Evolutionary conservation across 2,113 vertebrate species (phyloP).

Genomic region (Austrofundulus limnaeus): DNA sequence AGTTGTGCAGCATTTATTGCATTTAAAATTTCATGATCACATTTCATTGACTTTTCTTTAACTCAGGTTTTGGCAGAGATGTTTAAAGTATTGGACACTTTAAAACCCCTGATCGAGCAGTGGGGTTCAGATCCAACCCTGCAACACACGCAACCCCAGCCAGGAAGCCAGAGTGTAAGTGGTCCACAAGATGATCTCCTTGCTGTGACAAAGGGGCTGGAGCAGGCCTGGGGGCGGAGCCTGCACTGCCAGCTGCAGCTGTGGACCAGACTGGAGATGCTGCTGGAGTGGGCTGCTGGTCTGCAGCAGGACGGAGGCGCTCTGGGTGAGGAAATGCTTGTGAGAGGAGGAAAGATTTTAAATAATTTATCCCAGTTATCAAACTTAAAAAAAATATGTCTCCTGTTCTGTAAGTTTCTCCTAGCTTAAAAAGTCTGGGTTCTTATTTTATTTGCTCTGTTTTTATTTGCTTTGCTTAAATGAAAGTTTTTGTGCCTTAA

Average conservation of each 20-base stretch:
- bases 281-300: constrained; percentile 63
- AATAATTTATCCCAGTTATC: too few relatives aligned
- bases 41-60: not conserved
- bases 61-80: constrained; percentile 73
- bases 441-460: not conserved
- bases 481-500: not conserved
- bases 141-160: constrained; percentile 20
- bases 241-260: constrained; percentile 77
- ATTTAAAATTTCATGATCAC: too few relatives aligned
- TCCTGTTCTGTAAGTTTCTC: too few relatives aligned
- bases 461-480: not conserved
- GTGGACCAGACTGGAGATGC: constrained; percentile 72
- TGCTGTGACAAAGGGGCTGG: constrained; percentile 70
- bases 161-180: constrained; percentile 38
- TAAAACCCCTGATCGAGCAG: constrained; percentile 55
- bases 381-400: too few relatives aligned
- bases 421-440: not conserved
- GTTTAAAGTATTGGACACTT: constrained; percentile 55
- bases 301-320: constrained; percentile 75
- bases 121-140: constrained; percentile 48
- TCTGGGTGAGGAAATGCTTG: constrained; percentile 70
- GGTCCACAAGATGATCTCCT: constrained; percentile 60
- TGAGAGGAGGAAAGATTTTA: not conserved
- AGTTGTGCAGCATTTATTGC: too few relatives aligned
- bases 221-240: constrained; percentile 69